Percentiles rank a stretch among this genome's conserved stretches.
Conservation (phyloP, 1,140 invertebrate species). For the Laupala kohalensis region DNA sequence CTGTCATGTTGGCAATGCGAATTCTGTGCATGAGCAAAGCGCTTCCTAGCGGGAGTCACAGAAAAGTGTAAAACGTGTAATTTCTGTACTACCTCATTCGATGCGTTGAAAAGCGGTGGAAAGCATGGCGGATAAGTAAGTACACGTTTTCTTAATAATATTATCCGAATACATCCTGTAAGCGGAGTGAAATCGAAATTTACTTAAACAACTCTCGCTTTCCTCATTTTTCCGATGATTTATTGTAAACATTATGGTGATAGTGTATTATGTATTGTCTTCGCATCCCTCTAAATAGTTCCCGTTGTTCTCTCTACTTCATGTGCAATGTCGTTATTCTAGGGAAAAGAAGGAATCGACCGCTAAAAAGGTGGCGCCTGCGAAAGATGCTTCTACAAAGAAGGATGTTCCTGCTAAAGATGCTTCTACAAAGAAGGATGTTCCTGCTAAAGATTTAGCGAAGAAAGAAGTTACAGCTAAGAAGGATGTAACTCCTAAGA, state of each 20-base stretch:
- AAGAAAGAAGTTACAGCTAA: slow-evolving; percentile 3
- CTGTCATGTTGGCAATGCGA: too few species aligned
- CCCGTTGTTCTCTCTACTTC: neutral
- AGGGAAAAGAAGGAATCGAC: neutral
- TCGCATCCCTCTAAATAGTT: neutral
- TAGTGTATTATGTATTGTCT: neutral
- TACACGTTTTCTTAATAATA: neutral
- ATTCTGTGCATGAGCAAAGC: too few species aligned
- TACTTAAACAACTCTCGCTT: neutral
- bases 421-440: neutral
- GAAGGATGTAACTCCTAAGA: neutral
- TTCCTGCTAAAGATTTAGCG: neutral
- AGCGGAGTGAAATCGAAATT: too few species aligned
- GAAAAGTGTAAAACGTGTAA: too few species aligned
- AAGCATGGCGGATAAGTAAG: slow-evolving; percentile 7
- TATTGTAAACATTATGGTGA: neutral
- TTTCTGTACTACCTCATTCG: too few species aligned
- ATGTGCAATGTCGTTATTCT: neutral
- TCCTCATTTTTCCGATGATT: neutral
- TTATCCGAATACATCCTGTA: too few species aligned
- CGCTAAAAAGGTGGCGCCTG: neutral
- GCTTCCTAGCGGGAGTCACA: too few species aligned
- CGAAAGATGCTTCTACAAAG: neutral
- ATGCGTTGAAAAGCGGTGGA: too few species aligned
- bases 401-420: neutral